A percentile compares a stretch with the other conserved stretches of the same genome.
These are phyloP conservation scores for Sycophila sp. DNA, from an alignment of 1,140 invertebrate species.

Conservation along the genomic window DNA sequence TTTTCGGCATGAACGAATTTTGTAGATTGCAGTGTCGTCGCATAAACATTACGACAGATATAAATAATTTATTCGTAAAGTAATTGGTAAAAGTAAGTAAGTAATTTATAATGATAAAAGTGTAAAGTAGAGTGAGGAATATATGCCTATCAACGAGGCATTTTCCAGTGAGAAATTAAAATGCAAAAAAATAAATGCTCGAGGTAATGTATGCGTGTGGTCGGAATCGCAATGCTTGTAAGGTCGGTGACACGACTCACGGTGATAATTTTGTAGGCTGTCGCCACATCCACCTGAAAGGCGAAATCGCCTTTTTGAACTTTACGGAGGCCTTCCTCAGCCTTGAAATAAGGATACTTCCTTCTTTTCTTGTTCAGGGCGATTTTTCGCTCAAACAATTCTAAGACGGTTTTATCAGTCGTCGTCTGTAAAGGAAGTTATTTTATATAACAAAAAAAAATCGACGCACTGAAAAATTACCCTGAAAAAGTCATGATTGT, in stretches of 20 bases:
- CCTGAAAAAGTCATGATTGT: constrained; percentile 72
- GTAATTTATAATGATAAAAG: no score
- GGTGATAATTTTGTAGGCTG: constrained; percentile 70
- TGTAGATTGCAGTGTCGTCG: no score
- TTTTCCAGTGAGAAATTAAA: no score
- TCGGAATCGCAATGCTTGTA: not conserved
- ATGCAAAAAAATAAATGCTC: no score
- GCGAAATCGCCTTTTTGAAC: constrained; percentile 67
- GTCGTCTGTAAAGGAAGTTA: constrained; percentile 9
- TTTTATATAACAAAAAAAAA: not conserved
- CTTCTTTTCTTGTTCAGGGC: constrained; percentile 41
- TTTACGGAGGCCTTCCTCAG: constrained; percentile 54
- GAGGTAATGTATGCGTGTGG: no score
- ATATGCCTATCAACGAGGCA: no score
- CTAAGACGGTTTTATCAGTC: constrained; percentile 2
- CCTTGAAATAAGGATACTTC: constrained; percentile 37
- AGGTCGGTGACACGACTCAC: constrained; percentile 33
- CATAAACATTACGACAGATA: no score
- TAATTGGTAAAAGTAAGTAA: no score
- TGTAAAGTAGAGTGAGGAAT: no score
- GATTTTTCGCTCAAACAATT: constrained; percentile 55
- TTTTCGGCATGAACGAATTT: no score
- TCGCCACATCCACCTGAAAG: constrained; percentile 71
- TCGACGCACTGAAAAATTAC: constrained; percentile 54
- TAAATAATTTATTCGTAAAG: no score